A percentile compares a stretch with the other conserved stretches of the same genome.
phyloP scores from a whole-genome alignment of 2,888 invertebrate species.

The Trisateles emortualis region DNA sequence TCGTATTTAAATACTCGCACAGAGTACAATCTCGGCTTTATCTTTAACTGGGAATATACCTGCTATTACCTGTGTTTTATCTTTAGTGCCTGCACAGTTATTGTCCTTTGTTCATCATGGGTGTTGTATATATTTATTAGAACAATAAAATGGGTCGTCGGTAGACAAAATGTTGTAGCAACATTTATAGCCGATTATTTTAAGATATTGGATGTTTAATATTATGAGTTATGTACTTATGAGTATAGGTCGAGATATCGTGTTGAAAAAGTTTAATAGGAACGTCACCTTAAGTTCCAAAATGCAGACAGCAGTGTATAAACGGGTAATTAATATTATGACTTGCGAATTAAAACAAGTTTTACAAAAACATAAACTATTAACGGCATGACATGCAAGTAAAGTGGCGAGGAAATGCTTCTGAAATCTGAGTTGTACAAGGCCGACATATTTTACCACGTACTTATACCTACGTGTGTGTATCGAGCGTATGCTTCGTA shows the following conservation, averaged over 20 bases:
- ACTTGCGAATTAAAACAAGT: not conserved
- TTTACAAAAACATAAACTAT: slow-evolving; percentile 1
- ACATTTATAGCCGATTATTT: not conserved
- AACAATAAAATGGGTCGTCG: slow-evolving; percentile 28
- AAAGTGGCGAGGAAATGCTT: slow-evolving; percentile 26
- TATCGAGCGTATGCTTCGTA: slow-evolving; percentile 22
- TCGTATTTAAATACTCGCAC: slow-evolving; percentile 64
- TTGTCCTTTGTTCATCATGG: slow-evolving; percentile 37
- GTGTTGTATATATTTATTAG: slow-evolving; percentile 37
- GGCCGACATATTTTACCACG: slow-evolving; percentile 35
- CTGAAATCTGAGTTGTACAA: slow-evolving; percentile 24
- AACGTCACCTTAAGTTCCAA: slow-evolving; percentile 18
- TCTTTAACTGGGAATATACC: slow-evolving; percentile 27
- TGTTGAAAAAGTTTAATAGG: no score
- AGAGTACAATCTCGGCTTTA: slow-evolving; percentile 45
- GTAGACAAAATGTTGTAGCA: slow-evolving; percentile 10
- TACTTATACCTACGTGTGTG: slow-evolving; percentile 40
- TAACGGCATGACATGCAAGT: slow-evolving; percentile 1
- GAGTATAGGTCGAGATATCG: no score
- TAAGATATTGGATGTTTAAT: not conserved
- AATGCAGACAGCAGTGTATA: slow-evolving; percentile 3
- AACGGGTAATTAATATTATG: slow-evolving; percentile 2
- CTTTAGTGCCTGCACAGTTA: slow-evolving; percentile 34
- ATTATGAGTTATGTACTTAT: not conserved
- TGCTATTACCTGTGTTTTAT: slow-evolving; percentile 39